Base-by-base conservation (phyloP, 2,797 vertebrate species). In the Oreortyx pictus region DNA sequence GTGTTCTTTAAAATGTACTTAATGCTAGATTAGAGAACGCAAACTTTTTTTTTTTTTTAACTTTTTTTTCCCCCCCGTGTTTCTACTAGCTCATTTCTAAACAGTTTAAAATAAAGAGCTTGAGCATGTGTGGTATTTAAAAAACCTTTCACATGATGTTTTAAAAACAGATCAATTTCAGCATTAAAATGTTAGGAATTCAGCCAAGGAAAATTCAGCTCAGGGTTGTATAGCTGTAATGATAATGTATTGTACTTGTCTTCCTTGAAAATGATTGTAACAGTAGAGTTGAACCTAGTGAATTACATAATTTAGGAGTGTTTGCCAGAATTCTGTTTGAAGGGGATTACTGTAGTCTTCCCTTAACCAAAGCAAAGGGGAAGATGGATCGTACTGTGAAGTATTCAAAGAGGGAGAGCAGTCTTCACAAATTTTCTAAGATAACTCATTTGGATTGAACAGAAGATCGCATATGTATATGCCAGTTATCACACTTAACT, bases 121-220 rank as follows among this genome's bases (percentile, higher is more conserved):
- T 94, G 92, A 90, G 75, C 64, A 85, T 94, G 91, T 96, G 86
- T 96, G 94, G 89, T 96, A 96, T 97, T 97, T 96, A 91, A 97
- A 94, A 97, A 97, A 94, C 73, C 94, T 96, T 97, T 97, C 94
- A 97, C 84, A 88, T 96, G 90, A 94, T 96, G 94, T 97, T 97
- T 97, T 96, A 96, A 92, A 97, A 97, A 97, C 96, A 97, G 95
- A 97, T 97, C 96, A 96, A 92, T 97, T 98, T 97, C 94, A 95
- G 77, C 92, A 97, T 97, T 97, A 96, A 96, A 96, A 89, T 97
- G 90, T 97, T 97, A 97, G 93, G 93, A 97, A 97, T 97, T 95
- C 93, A 97, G 92, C 96, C 96, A 97, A 97, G 86, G 85, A 97
- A 97, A 97, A 96, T 92, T 97, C 91, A 94, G 3, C 88, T 95